Conservation (phyloP, 2,113 vertebrate genomes). For the Rattus rattus region DNA sequence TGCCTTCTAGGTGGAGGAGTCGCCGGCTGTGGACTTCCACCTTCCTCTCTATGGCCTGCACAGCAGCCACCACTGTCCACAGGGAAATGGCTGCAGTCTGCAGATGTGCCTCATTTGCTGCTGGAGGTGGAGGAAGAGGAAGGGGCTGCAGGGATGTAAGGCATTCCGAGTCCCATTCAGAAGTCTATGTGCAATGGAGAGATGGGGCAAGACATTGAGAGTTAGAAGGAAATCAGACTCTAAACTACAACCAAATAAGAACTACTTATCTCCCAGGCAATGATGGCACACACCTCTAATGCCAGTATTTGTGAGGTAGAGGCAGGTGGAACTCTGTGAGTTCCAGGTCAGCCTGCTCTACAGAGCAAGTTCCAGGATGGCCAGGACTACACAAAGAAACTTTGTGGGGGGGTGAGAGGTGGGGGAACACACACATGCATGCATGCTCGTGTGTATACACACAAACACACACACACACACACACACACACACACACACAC, state of each 20-base stretch:
- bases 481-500: no score
- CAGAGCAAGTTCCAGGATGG: not conserved
- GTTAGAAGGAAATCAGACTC: not conserved
- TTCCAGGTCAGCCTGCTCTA: not conserved
- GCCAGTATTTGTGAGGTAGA: not conserved
- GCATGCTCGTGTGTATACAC: no score
- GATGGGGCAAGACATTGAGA: not conserved
- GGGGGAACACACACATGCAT: no score
- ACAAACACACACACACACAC: no score
- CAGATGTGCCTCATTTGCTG: slow-evolving; percentile 84
- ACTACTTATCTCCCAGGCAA: not conserved
- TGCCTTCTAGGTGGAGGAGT: slow-evolving; percentile 86
- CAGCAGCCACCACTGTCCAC: slow-evolving; percentile 88
- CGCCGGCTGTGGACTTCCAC: slow-evolving; percentile 87
- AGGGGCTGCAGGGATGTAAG: slow-evolving; percentile 85
- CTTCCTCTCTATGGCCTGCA: slow-evolving; percentile 88
- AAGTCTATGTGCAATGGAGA: slow-evolving; percentile 79
- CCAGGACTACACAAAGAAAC: not conserved
- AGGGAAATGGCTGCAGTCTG: slow-evolving; percentile 88
- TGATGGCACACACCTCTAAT: not conserved
- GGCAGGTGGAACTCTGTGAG: not conserved
- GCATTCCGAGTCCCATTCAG: slow-evolving; percentile 88
- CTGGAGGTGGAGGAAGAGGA: slow-evolving; percentile 78
- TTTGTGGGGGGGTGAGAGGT: not conserved
- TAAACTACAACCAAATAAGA: not conserved